These are phyloP conservation scores for Mactra quadrangularis DNA, from an alignment of 1,140 invertebrate genomes.

Conservation along the genomic window DNA sequence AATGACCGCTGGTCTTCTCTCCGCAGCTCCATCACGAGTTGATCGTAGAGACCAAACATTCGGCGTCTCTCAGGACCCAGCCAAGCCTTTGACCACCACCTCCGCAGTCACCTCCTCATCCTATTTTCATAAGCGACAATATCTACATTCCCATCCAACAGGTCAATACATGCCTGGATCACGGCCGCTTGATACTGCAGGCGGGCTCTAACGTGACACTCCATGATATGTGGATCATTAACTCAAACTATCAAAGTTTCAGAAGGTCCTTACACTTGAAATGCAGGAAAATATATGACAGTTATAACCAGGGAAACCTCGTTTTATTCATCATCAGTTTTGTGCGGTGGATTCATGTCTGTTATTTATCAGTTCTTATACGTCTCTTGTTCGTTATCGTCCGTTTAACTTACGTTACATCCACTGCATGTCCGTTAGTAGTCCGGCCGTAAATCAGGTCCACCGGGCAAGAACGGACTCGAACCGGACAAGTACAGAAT, in stretches of 20 bases:
- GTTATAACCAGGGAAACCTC: too few species aligned
- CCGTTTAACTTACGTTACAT: neutral
- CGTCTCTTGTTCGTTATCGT: neutral
- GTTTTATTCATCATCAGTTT: too few species aligned
- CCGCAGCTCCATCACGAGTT: conserved; percentile 3
- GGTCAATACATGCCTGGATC: too few species aligned
- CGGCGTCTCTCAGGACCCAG: neutral
- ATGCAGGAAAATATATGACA: too few species aligned
- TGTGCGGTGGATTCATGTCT: neutral
- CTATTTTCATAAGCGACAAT: neutral
- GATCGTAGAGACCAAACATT: neutral
- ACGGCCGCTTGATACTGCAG: too few species aligned
- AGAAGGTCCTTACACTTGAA: too few species aligned
- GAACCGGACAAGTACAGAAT: too few species aligned
- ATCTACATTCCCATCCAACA: too few species aligned
- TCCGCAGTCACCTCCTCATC: neutral
- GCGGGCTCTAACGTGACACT: too few species aligned
- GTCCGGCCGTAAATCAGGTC: neutral
- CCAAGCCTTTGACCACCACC: conserved; percentile 3
- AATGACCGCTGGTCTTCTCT: neutral
- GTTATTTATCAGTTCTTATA: neutral
- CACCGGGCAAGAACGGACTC: neutral
- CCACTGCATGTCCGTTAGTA: neutral
- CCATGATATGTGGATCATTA: too few species aligned
- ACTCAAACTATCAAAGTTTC: too few species aligned